Conservation (phyloP, 2,888 invertebrate species). For the Dastarcus helophoroides region DNA sequence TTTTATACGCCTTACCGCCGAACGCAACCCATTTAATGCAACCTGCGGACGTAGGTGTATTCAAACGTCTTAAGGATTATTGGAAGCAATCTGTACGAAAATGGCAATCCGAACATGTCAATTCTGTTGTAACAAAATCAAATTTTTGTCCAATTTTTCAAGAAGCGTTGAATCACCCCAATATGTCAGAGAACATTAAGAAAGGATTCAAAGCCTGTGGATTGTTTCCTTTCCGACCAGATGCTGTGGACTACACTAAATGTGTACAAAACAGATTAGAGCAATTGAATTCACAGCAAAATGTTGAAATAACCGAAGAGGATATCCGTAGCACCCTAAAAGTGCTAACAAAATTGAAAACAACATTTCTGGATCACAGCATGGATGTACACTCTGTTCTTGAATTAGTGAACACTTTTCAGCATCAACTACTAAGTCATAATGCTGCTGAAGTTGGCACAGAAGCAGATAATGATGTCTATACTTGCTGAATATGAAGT, state of each 20-base stretch:
- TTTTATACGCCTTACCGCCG: constrained; percentile 17
- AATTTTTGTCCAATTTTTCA: not conserved
- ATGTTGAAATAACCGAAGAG: too few species aligned
- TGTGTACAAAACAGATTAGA: constrained; percentile 3
- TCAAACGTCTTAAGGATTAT: constrained; percentile 15
- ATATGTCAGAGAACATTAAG: not conserved
- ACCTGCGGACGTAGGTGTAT: constrained; percentile 19
- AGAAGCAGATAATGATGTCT: too few species aligned
- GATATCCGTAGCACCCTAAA: too few species aligned
- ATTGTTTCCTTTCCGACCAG: not conserved
- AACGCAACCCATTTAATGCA: constrained; percentile 19
- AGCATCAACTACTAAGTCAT: too few species aligned
- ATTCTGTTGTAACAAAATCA: not conserved
- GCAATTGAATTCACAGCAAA: not conserved
- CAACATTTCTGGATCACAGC: too few species aligned
- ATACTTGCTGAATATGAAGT: too few species aligned
- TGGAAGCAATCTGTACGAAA: constrained; percentile 16
- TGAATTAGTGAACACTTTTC: too few species aligned
- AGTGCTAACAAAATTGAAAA: too few species aligned
- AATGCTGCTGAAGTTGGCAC: too few species aligned
- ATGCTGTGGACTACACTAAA: constrained; percentile 3
- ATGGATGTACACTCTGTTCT: too few species aligned
- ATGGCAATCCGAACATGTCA: constrained; percentile 5
- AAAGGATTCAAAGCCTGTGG: constrained; percentile 4
- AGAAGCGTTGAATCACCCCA: not conserved